Percentiles rank a stretch among this genome's conserved stretches.
Evolutionary conservation across 2,113 vertebrate species (phyloP).

Genomic region (Lasiurus borealis): DNA sequence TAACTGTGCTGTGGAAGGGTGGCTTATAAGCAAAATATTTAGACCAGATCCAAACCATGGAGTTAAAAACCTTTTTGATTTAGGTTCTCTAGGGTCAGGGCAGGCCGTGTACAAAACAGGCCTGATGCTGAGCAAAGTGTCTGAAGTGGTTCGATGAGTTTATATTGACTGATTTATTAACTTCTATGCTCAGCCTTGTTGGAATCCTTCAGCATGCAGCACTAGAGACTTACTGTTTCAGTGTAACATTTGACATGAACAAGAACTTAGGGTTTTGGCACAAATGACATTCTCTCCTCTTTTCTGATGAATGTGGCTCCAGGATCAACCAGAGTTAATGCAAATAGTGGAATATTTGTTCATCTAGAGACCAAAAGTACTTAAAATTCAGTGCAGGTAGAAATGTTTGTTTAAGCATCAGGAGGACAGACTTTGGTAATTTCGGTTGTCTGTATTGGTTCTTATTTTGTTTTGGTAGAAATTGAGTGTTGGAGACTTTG

Average conservation of each 20-base stretch:
- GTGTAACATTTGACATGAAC: neutral
- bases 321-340: conserved; percentile 50
- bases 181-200: neutral
- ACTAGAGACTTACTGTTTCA: neutral
- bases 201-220: neutral
- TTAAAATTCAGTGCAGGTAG: conserved; percentile 73
- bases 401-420: conserved; percentile 28
- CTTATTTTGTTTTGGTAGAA: conserved; percentile 65
- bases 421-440: conserved; percentile 54
- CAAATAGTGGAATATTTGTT: conserved; percentile 60
- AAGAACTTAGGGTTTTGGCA: conserved; percentile 16
- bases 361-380: conserved; percentile 34
- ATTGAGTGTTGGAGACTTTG: conserved; percentile 57
- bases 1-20: neutral
- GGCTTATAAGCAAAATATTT: neutral
- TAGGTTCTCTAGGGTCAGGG: neutral
- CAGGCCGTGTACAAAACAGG: neutral
- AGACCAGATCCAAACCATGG: neutral
- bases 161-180: neutral
- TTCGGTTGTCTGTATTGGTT: conserved; percentile 66
- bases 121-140: neutral
- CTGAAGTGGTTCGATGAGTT: neutral
- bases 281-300: conserved; percentile 26
- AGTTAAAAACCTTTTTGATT: neutral
- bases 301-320: conserved; percentile 48